These are phyloP conservation scores for Eupleurogrammus muticus DNA, from an alignment of 2,797 vertebrate genomes.

Conservation along the genomic window DNA sequence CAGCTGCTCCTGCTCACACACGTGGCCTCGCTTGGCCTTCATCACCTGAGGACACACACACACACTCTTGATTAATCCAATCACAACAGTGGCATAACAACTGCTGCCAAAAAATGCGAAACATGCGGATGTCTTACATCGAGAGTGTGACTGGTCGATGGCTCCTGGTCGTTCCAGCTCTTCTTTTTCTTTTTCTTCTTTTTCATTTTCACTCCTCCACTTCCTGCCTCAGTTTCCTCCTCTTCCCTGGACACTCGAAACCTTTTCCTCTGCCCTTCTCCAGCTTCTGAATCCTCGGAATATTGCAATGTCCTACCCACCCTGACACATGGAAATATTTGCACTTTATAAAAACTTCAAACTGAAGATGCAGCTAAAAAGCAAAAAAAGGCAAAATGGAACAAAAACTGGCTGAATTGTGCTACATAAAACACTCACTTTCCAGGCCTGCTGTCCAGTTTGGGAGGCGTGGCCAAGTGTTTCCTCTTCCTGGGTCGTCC, in stretches of 20 bases:
- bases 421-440: conserved; percentile 86
- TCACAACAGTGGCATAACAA: neutral
- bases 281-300: conserved; percentile 92
- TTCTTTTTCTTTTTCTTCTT: conserved; percentile 88
- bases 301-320: conserved; percentile 87
- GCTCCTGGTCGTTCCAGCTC: conserved; percentile 90
- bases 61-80: neutral
- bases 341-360: conserved; percentile 1
- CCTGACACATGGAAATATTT: conserved; percentile 74
- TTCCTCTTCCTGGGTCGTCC: conserved; percentile 97
- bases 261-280: conserved; percentile 89
- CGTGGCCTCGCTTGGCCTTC: conserved; percentile 87
- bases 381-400: neutral
- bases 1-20: conserved; percentile 94
- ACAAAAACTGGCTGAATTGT: neutral
- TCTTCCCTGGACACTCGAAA: conserved; percentile 86
- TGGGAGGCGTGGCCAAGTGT: conserved; percentile 89
- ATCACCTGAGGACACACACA: conserved; percentile 69
- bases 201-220: conserved; percentile 67
- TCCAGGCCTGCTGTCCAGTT: conserved; percentile 90
- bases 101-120: neutral
- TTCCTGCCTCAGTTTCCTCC: conserved; percentile 85
- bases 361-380: neutral
- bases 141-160: conserved; percentile 84
- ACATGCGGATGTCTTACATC: conserved; percentile 83